Evolutionary conservation across 2,797 vertebrate genomes (phyloP).

Genomic region (Sphenopsis melanotis): DNA sequence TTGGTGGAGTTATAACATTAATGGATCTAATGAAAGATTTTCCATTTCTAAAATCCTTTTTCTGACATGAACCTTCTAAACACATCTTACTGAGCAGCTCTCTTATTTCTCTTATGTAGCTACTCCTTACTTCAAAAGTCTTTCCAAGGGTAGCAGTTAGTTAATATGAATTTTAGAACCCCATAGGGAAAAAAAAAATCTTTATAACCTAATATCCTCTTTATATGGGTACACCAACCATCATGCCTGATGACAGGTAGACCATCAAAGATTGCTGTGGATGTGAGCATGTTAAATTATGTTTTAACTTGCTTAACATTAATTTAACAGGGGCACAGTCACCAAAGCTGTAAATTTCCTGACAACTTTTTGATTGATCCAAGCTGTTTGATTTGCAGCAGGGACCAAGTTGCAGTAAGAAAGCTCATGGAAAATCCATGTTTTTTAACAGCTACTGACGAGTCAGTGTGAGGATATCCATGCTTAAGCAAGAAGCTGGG

Average conservation of each 20-base stretch:
- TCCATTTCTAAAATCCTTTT: constrained; percentile 36
- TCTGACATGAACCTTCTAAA: not conserved
- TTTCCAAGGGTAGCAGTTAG: not conserved
- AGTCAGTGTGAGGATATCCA: not conserved
- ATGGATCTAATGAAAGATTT: constrained; percentile 8
- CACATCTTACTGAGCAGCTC: not conserved
- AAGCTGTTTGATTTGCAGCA: not conserved
- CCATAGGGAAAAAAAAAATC: not conserved
- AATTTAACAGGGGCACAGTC: not conserved
- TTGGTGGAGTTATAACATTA: not conserved
- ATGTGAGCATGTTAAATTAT: not conserved
- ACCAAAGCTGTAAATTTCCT: not conserved
- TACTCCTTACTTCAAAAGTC: not conserved
- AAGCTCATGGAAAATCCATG: not conserved
- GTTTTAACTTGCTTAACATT: not conserved
- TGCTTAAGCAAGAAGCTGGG: not conserved
- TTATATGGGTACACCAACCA: not conserved
- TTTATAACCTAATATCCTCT: not conserved
- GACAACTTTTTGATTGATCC: not conserved
- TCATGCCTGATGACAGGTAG: not conserved
- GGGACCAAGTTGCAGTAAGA: not conserved
- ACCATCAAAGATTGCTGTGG: not conserved
- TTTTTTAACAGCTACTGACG: not conserved
- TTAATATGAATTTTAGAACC: constrained; percentile 1
- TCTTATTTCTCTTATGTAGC: not conserved